Evolutionary conservation across 2,888 invertebrate species (phyloP), one percentile per base, ranked within the genome.

Genomic region (Heterodera filipjevi): DNA sequence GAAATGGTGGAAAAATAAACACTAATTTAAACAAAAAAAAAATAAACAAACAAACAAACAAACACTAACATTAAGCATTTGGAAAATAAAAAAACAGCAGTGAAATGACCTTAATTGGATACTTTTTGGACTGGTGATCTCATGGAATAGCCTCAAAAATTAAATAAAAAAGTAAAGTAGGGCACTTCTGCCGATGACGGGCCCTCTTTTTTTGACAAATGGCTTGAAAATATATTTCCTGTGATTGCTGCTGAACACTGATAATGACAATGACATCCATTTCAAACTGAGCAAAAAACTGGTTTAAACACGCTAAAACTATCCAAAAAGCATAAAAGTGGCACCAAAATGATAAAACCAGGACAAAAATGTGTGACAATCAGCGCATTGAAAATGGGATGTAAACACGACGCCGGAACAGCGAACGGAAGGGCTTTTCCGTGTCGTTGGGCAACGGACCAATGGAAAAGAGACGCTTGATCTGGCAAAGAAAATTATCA

Each of bases 361-460:
- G 3, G 19, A 49, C 49, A 49, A 49, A 49, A 49, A 49, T 3
- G 16, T 16, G 19, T 49, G 49, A 8, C 10, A 59, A 59, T 59
- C 59, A 59, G 22, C 6, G 27, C n/a, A 59, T 27, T 10, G 59
- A 59, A 59, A 6, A 59, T 5, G 59, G 59, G 27, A 59, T n/a
- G n/a, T 27, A 59, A 59, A n/a, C 6, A n/a, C 73, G 59, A 35
- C 53, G 44, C 49, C 53, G 46, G 46, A 87, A 85, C 12, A 87
- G 80, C 80, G 88, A 86, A 33, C 87, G 77, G 44, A 87, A 70
- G 2, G 87, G 87, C 16, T 85, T 86, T 14, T 68, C 44, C 12
- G 87, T 84, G 79, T 88, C 88, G 10, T 85, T 84, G 27, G 88
- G 88, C 32, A 88, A 82, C n/a, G 81, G 81, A 66, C 84, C 78